A percentile compares a stretch with the other conserved stretches of the same genome.
Evolutionary conservation across 2,113 vertebrate genomes (phyloP).

Genomic region (Halcyon senegalensis): DNA sequence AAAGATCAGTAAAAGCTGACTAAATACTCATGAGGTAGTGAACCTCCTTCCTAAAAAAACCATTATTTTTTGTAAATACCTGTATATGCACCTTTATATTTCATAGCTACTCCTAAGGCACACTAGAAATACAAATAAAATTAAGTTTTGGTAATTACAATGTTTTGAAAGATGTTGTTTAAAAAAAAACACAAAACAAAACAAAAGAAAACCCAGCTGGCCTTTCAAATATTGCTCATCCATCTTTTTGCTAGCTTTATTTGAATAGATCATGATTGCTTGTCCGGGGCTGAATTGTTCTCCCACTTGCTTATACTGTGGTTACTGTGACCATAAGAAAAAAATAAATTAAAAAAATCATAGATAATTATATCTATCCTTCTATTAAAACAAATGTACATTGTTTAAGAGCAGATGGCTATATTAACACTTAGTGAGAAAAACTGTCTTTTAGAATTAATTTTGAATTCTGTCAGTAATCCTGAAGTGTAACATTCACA

Average conservation of each 20-base stretch:
- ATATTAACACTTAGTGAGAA: constrained; percentile 42
- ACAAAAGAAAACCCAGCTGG: neutral
- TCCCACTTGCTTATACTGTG: neutral
- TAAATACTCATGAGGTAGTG: neutral
- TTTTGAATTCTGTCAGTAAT: constrained; percentile 81
- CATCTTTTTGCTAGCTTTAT: neutral
- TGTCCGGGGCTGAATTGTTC: neutral
- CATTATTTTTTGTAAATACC: neutral
- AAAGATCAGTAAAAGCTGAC: neutral
- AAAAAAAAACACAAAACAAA: neutral
- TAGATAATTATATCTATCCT: neutral
- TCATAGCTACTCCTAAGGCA: neutral
- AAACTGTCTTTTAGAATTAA: constrained; percentile 72
- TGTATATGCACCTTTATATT: neutral
- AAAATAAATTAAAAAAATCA: neutral
- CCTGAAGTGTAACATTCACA: constrained; percentile 75
- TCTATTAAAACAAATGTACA: constrained; percentile 16
- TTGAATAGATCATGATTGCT: neutral
- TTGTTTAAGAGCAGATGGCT: constrained; percentile 68
- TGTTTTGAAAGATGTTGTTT: neutral
- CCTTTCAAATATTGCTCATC: neutral
- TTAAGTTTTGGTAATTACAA: neutral
- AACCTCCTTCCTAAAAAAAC: neutral
- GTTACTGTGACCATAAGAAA: neutral
- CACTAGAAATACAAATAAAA: neutral